Evolutionary conservation across 2,113 vertebrate species (phyloP).

Genomic region (Raja brachyura): DNA sequence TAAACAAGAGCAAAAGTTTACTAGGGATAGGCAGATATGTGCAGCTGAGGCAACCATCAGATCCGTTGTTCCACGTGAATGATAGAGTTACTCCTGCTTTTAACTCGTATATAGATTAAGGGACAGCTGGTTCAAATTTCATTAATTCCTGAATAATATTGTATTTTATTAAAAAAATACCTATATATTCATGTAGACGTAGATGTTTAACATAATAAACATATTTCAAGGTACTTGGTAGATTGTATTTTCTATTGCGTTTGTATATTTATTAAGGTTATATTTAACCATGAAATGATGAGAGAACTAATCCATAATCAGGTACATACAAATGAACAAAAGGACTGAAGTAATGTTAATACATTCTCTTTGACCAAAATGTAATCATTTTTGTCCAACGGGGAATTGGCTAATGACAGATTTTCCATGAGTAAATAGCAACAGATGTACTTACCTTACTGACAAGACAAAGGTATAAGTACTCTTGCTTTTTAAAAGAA

Average conservation of each 20-base stretch:
- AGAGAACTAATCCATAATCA: constrained; percentile 10
- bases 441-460: constrained; percentile 6
- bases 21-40: too few relatives aligned
- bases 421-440: not conserved
- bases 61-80: too few relatives aligned
- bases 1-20: too few relatives aligned
- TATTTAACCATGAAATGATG: not conserved
- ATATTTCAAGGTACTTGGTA: constrained; percentile 4
- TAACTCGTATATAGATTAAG: too few relatives aligned
- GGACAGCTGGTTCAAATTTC: not conserved
- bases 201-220: not conserved
- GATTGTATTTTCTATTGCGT: not conserved
- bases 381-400: not conserved
- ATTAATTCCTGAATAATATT: not conserved
- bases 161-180: not conserved
- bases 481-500: not conserved
- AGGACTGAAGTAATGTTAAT: not conserved
- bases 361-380: not conserved
- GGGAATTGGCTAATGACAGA: constrained; percentile 9
- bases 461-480: not conserved
- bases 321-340: not conserved
- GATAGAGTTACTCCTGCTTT: too few relatives aligned
- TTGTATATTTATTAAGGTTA: not conserved
- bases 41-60: too few relatives aligned
- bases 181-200: not conserved